phyloP scores from a whole-genome alignment of 2,797 vertebrate genomes.

The Manis pentadactyla region DNA sequence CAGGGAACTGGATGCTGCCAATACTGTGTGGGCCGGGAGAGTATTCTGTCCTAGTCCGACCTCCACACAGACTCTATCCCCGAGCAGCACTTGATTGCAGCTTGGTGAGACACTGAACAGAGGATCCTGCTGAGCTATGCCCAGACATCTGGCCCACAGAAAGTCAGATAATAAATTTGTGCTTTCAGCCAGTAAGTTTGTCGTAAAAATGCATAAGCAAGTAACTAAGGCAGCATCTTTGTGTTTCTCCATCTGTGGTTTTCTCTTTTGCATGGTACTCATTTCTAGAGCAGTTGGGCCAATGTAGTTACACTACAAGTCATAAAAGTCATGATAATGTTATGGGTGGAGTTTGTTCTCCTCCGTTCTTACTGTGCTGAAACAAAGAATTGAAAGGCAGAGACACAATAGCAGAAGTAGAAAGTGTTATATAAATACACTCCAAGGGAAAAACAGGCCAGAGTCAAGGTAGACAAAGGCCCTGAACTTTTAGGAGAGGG shows the following conservation, averaged over 20 bases:
- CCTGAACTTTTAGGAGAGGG: too few relatives aligned
- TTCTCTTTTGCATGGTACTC: neutral
- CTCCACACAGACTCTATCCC: neutral
- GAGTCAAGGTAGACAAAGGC: too few relatives aligned
- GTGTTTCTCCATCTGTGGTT: neutral
- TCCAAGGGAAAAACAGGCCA: too few relatives aligned
- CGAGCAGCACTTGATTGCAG: neutral
- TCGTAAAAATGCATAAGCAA: neutral
- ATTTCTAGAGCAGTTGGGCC: neutral
- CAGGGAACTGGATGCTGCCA: neutral
- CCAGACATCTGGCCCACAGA: neutral
- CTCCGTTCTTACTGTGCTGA: too few relatives aligned
- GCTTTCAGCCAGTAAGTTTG: neutral
- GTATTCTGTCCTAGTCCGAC: neutral
- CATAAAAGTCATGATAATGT: neutral
- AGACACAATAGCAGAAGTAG: too few relatives aligned
- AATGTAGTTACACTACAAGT: neutral
- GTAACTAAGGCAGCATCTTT: neutral
- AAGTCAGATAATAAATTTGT: neutral
- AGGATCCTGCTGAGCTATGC: neutral
- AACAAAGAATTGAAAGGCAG: too few relatives aligned
- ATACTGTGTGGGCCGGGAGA: neutral
- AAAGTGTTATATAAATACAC: too few relatives aligned
- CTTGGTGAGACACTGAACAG: neutral
- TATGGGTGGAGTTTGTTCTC: too few relatives aligned